These are phyloP conservation scores for Paedocypris sp. DNA, from an alignment of 2,113 vertebrate genomes.

Conservation along the genomic window DNA sequence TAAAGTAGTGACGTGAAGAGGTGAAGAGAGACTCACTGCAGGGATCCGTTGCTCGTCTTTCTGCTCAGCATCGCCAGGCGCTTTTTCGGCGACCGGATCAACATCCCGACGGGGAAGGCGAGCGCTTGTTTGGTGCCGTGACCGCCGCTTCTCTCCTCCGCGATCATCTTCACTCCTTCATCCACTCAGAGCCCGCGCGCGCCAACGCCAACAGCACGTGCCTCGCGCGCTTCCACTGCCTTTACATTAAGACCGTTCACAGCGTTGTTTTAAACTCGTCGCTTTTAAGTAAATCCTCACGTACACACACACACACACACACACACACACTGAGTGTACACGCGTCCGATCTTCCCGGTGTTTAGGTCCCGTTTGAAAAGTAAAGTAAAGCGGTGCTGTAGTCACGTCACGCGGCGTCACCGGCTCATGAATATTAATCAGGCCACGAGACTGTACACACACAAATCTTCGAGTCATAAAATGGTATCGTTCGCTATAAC, in stretches of 20 bases:
- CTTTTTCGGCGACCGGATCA: constrained; percentile 65
- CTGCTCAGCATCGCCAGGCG: constrained; percentile 60
- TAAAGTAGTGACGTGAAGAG: too few species aligned
- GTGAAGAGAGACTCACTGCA: constrained; percentile 60
- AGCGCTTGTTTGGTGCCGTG: constrained; percentile 53
- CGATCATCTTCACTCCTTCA: constrained; percentile 58
- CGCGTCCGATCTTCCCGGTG: too few species aligned
- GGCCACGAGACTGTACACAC: neutral
- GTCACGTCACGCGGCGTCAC: constrained; percentile 22
- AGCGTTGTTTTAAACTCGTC: too few species aligned
- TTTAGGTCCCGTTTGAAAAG: constrained; percentile 32
- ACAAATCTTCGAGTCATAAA: too few species aligned
- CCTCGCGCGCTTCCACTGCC: too few species aligned
- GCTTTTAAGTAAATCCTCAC: too few species aligned
- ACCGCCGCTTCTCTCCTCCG: constrained; percentile 59
- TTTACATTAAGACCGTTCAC: too few species aligned
- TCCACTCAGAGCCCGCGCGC: too few species aligned
- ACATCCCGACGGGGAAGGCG: constrained; percentile 58
- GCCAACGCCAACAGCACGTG: too few species aligned
- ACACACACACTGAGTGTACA: too few species aligned
- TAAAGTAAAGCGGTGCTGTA: constrained; percentile 5
- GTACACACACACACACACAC: too few species aligned
- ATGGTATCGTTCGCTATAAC: neutral
- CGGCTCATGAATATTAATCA: constrained; percentile 1
- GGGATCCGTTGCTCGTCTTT: constrained; percentile 66